These are phyloP conservation scores for Electrona antarctica DNA, from an alignment of 2,113 vertebrate genomes.

Conservation along the genomic window DNA sequence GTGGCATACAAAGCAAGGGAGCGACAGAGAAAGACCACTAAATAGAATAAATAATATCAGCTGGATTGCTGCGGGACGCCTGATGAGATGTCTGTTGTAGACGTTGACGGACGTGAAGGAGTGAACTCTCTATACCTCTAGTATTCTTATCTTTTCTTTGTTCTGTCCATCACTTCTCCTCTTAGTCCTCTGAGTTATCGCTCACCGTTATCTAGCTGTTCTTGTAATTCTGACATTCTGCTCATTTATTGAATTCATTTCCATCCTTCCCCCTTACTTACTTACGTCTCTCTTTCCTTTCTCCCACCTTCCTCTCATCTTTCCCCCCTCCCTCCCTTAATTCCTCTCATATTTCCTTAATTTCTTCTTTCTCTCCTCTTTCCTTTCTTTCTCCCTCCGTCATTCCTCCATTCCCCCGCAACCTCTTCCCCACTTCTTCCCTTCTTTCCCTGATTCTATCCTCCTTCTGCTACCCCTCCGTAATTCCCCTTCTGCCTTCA, in stretches of 20 bases:
- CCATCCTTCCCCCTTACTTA: background rate
- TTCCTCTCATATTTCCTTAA: too few species aligned
- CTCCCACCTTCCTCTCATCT: conserved; percentile 12
- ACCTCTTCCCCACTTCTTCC: background rate
- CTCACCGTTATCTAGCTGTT: too few species aligned
- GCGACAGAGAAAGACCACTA: conserved; percentile 18
- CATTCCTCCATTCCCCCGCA: background rate
- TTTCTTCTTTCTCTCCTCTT: too few species aligned
- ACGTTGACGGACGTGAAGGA: conserved; percentile 44
- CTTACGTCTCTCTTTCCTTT: background rate
- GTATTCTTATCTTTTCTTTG: conserved; percentile 16
- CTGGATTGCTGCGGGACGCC: conserved; percentile 10
- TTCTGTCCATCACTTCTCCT: conserved; percentile 26
- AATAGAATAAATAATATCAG: conserved; percentile 2
- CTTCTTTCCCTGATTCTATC: background rate
- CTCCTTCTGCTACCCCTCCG: too few species aligned
- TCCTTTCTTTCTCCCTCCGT: too few species aligned
- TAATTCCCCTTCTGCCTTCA: too few species aligned
- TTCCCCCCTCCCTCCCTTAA: background rate
- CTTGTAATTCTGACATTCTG: background rate
- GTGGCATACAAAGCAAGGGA: background rate
- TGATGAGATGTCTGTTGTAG: conserved; percentile 29
- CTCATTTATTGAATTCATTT: background rate
- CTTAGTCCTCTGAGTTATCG: background rate
- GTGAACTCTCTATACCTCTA: conserved; percentile 12